These are phyloP conservation scores for Lucilia sericata DNA, from an alignment of 1,140 invertebrate genomes.

Conservation along the genomic window DNA sequence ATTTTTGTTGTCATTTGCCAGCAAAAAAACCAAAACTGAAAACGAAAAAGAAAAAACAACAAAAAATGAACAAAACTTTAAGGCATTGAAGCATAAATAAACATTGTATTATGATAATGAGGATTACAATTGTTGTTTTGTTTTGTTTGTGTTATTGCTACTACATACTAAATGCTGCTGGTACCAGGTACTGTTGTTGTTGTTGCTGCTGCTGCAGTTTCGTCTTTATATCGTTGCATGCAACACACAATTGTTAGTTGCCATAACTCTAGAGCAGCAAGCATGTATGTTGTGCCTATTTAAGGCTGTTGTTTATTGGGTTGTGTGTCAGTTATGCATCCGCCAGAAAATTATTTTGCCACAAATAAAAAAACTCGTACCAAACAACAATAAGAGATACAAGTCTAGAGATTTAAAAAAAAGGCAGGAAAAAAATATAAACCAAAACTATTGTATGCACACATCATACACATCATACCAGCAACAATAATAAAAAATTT, in stretches of 20 bases:
- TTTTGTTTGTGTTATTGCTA: neutral
- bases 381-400: too few relatives aligned
- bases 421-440: neutral
- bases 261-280: too few relatives aligned
- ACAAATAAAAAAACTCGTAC: neutral
- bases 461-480: neutral
- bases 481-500: neutral
- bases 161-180: neutral
- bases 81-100: conserved; percentile 20
- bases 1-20: conserved; percentile 1
- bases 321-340: conserved; percentile 22
- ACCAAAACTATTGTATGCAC: neutral
- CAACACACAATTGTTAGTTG: neutral
- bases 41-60: neutral
- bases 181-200: neutral
- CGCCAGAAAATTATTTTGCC: conserved; percentile 28
- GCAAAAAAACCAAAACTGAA: neutral
- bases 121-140: neutral
- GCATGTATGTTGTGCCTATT: too few relatives aligned
- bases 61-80: neutral
- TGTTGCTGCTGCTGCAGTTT: neutral
- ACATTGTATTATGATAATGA: neutral
- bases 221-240: neutral
- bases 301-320: neutral
- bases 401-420: neutral